Evolutionary conservation across 2,797 vertebrate genomes (phyloP).

Genomic region (Acridotheres tristis): DNA sequence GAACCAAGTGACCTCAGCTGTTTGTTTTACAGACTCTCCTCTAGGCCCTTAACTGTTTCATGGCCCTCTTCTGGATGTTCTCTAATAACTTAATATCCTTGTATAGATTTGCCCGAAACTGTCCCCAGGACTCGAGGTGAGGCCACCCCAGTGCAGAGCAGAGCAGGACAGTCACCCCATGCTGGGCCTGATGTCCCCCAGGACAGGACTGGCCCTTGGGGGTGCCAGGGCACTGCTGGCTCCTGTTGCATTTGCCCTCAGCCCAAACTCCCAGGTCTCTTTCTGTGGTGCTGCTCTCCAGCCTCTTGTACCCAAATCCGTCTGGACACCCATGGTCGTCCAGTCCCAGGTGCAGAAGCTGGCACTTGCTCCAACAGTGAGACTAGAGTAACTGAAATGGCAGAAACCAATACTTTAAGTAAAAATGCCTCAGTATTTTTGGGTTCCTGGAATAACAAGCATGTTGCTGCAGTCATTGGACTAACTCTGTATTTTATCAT

Average conservation of each 20-base stretch:
- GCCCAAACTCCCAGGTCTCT: background rate
- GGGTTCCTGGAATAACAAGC: background rate
- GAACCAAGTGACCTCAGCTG: background rate
- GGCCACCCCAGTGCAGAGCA: background rate
- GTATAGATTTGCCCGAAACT: background rate
- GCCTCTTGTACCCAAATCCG: background rate
- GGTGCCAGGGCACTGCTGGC: background rate
- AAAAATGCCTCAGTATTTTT: background rate
- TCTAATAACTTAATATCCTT: background rate
- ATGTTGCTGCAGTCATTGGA: background rate
- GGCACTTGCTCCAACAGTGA: background rate
- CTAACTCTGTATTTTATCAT: background rate
- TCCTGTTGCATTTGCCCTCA: background rate
- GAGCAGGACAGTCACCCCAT: background rate
- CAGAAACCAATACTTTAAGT: background rate
- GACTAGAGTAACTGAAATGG: background rate
- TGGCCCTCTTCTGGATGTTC: background rate
- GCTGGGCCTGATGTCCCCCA: background rate
- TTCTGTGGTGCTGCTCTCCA: background rate
- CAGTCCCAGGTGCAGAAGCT: background rate
- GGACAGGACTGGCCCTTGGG: background rate
- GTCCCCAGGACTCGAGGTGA: fast-evolving
- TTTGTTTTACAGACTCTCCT: background rate
- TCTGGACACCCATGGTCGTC: background rate
- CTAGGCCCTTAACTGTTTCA: background rate